Base-by-base conservation (phyloP, 2,888 invertebrate species). In the Sesia bembeciformis region DNA sequence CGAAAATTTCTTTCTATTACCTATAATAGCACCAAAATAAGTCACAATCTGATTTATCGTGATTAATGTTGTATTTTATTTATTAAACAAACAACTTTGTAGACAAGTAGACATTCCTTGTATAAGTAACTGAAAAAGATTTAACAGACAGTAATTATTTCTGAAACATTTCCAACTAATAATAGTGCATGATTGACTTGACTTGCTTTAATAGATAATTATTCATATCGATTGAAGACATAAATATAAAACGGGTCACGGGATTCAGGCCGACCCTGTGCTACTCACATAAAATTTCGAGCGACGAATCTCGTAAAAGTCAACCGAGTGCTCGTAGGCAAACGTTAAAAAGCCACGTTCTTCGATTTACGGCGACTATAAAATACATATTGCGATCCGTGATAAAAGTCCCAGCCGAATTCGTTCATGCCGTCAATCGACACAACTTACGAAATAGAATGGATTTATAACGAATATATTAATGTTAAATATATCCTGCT, bases 381-480 rank as follows among this genome's bases (percentile, higher is more conserved):
- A 87, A 88, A 86, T 89, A 86, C 84, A 87, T 86, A 88, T 87
- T 85, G 86, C 82, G 78, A 86, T 82, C 78, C 78, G 75, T 77
- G 86, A 87, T 87, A 87, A 84, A 85, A 84, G 80, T 80, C 76
- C 72, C 76, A 70, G 69, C 73, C 74, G 76, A 83, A 83, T 82
- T 78, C 75, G 74, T 78, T 72, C 77, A 72, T 78, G 75, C 73
- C 65, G 67, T 74, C 78, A 76, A 81, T 81, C 72, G 23, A 23
- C 23, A 23, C 23, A 23, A 23, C 23, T 23, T 23, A 23, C 23
- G 23, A 23, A 23, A 23, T 23, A 23, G 23, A 23, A 23, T 23
- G 23, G 2, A 23, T 23, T 23, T 23, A 23, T 23, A 23, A 1
- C 23, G 23, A 23, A 23, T 23, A 23, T 23, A 23, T 23, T 23